Base-by-base conservation (phyloP, 2,888 invertebrate genomes). In the Drosophila mulleri region DNA sequence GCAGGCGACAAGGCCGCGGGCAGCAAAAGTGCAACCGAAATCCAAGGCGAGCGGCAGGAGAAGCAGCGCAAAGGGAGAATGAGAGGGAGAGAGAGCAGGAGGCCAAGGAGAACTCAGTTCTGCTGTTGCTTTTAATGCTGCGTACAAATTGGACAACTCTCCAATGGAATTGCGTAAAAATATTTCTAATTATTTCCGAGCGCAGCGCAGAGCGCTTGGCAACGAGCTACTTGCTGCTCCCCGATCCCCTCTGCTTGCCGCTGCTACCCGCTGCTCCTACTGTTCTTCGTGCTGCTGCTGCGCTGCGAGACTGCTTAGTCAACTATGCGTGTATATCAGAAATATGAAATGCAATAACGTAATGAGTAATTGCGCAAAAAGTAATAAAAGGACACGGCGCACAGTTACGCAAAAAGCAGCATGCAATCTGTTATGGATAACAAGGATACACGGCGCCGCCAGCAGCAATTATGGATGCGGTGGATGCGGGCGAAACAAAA, bases 351-450 rank as follows among this genome's bases (percentile, higher is more conserved):
- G 90, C 84, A 89, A 91, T 91, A 89, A 90, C 80, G 84, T 90
- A 90, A 90, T 84, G 90, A 91, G 89, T 91, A 90, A 89, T 90
- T 91, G 90, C 81, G 87, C 80, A 86, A 80, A 83, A 83, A 82
- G 82, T 87, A 90, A 90, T 87, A 90, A 90, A 50, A 80, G 80
- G 84, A 79, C 78, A 65, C 72, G 64, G 62, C 57, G 71, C 67
- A 63, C 56, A 64, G 84, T 81, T 89, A 89, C 73, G 82, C 72
- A 89, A 90, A 82, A 72, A 67, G 53, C 60, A 76, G 66, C 83
- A 80, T 73, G 83, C 74, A 88, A 85, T 90, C 79, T 83, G 83
- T 68, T 59, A 72, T 67, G 90, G 81, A 79, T 88, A 91, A 78
- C 74, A 84, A 78, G 78, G 76, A 82, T 80, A 79, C 65, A 66